Base-by-base conservation (phyloP, 2,797 vertebrate genomes). In the Phaenicophaeus curvirostris region DNA sequence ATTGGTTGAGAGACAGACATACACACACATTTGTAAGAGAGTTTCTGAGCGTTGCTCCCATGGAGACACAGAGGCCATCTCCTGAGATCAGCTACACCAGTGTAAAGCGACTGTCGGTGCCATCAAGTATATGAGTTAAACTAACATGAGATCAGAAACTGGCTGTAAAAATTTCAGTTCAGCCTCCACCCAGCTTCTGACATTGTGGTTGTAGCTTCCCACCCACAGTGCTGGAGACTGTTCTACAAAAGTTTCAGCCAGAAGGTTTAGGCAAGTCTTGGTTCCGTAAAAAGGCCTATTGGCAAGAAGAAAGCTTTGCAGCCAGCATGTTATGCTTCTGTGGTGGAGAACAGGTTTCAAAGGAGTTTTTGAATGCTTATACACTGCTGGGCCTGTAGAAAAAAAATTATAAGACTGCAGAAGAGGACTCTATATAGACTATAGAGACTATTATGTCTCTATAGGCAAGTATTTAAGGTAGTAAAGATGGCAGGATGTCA, bases 131-230 rank as follows among this genome's bases (percentile, higher is more conserved):
- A 83, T 23, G 87, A 89, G 46, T 91, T 86, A 94, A 87, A 93
- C 75, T 67, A 93, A 87, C 13, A 94, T 94, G 95, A 96, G 89
- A 66, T 94, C 95, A 96, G 82, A 94, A 95, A 81, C 85, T 96
- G 89, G 91, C 96, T 84, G 61, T 81, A 82, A 87, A 93, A 91
- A 51, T 11, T 77, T 39, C 48, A 89, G 65, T 31, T 83, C 50
- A 88, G 94, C 46, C 91, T 95, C 94, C 95, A 92, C 95, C 94
- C 95, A 94, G 62, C 35, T 78, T 87, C 89, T 87, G 68, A 62
- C 68, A 80, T 25, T 33, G 80, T 39, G 41, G 82, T 11, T 96
- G 76, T 58, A 94, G 80, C 69, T 74, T 96, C 96, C 95, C 96
- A 94, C 96, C 93, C 94, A 92, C 89, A 93, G 58, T 13, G 79